These are phyloP conservation scores for Oedothorax gibbosus DNA, from an alignment of 1,140 invertebrate genomes.

Conservation along the genomic window DNA sequence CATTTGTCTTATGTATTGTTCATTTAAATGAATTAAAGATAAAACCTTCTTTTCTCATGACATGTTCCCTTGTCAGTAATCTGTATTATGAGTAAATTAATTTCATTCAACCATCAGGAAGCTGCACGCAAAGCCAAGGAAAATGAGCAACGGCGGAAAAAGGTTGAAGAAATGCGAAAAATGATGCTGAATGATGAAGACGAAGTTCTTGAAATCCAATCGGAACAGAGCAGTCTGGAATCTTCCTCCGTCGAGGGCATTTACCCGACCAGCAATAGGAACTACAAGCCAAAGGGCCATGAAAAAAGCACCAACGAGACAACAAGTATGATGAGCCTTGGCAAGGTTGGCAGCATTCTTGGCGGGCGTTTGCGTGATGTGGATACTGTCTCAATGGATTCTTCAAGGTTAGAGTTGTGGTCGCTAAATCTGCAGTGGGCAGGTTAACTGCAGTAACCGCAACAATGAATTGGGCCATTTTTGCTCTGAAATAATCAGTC, in stretches of 20 bases:
- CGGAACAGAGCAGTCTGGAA: slow-evolving; percentile 83
- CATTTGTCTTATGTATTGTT: too few species aligned
- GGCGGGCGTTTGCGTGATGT: slow-evolving; percentile 71
- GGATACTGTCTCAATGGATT: slow-evolving; percentile 39
- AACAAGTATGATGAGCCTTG: slow-evolving; percentile 86
- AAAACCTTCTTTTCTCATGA: too few species aligned
- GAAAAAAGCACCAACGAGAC: slow-evolving; percentile 70
- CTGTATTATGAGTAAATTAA: background rate
- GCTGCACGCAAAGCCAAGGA: slow-evolving; percentile 65
- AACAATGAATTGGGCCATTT: too few species aligned
- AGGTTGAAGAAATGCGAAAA: slow-evolving; percentile 84
- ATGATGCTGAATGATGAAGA: slow-evolving; percentile 87
- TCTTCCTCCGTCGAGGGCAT: slow-evolving; percentile 73
- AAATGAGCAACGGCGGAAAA: slow-evolving; percentile 73
- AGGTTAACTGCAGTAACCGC: too few species aligned
- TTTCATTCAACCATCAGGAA: slow-evolving; percentile 62
- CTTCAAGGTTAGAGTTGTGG: background rate
- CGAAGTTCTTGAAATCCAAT: slow-evolving; percentile 74
- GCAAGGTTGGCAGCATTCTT: slow-evolving; percentile 81
- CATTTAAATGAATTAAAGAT: too few species aligned
- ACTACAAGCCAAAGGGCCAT: background rate
- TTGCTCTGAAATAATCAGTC: too few species aligned
- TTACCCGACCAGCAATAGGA: slow-evolving; percentile 25
- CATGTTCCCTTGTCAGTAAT: background rate
- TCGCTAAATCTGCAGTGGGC: too few species aligned